A percentile compares a stretch with the other conserved stretches of the same genome.
These are phyloP conservation scores for Neoseiulus cucumeris DNA, from an alignment of 1,140 invertebrate species.

Conservation along the genomic window DNA sequence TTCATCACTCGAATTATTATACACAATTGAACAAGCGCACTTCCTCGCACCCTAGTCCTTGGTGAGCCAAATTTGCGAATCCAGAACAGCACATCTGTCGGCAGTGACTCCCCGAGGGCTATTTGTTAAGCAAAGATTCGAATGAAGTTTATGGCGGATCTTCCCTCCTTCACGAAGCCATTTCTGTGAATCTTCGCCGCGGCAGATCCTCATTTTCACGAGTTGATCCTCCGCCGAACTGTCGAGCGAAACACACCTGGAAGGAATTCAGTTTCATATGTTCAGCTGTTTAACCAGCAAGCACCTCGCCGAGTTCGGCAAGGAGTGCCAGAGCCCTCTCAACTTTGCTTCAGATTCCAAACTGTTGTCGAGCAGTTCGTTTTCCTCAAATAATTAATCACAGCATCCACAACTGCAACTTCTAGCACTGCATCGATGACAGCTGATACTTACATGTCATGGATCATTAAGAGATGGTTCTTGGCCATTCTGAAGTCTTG, in stretches of 20 bases:
- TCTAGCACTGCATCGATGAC: too few species aligned
- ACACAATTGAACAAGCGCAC: neutral
- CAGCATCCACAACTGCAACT: too few species aligned
- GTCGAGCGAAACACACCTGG: neutral
- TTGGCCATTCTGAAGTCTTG: slow-evolving; percentile 35
- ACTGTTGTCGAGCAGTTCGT: too few species aligned
- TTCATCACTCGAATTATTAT: too few species aligned
- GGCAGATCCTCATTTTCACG: neutral
- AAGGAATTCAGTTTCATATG: too few species aligned
- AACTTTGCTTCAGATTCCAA: too few species aligned
- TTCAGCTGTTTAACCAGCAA: too few species aligned
- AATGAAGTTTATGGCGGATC: neutral
- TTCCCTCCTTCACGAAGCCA: neutral
- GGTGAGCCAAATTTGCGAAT: slow-evolving; percentile 8
- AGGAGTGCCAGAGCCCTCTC: too few species aligned
- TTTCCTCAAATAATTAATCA: too few species aligned
- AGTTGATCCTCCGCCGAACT: neutral
- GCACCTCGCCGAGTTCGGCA: too few species aligned
- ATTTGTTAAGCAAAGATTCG: neutral
- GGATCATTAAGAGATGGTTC: neutral
- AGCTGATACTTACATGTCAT: neutral
- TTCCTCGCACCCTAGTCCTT: neutral
- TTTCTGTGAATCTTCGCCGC: neutral
- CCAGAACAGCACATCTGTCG: neutral
- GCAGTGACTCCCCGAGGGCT: neutral